Base-by-base conservation (phyloP, 92 coral and sea anemone genomes). In the Heliopora coerulea region DNA sequence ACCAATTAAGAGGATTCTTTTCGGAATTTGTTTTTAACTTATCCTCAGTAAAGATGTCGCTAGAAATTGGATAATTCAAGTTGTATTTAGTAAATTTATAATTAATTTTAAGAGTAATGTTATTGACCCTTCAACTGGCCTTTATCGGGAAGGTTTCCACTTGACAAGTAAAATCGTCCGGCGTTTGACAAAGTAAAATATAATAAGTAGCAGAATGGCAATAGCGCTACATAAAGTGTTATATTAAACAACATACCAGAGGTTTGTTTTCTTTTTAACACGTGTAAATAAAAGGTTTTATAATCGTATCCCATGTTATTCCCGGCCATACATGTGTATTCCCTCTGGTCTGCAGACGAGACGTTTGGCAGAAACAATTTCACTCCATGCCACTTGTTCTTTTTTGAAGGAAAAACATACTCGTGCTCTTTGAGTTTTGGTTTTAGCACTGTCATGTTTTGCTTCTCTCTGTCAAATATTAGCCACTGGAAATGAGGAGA, bases 401-500 rank as follows among this genome's bases (percentile, higher is more conserved):
- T n/a, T 1, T 70, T n/a, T 29, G 48, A 26, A 4, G 56, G 37
- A 21, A 52, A n/a, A 2, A 70, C 12, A 24, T 52, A 70, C 0
- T 54, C 62, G 1, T 70, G 30, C 18, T 52, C 9, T 21, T 41
- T 23, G 2, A 70, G 33, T 52, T 40, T 58, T n/a, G 77, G 77
- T 25, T 32, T 19, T 1, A 70, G 11, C 18, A 70, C 64, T 26
- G 56, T 28, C 30, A 70, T 9, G 33, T 56, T 23, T 10, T 56
- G 0, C 11, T 8, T 34, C 10, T 52, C 58, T 27, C 20, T 32
- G 8, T 13, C 14, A 32, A 29, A 88, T 10, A 87, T 79, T 1
- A 95, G 44, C 95, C 95, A 95, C 74, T 90, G 99, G 84, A 95
- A 95, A 67, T 95, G 99, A 13, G 99, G 99, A 89, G 88, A 73